Conservation (phyloP, 2,113 vertebrate genomes). For the Ascaphus truei region DNA sequence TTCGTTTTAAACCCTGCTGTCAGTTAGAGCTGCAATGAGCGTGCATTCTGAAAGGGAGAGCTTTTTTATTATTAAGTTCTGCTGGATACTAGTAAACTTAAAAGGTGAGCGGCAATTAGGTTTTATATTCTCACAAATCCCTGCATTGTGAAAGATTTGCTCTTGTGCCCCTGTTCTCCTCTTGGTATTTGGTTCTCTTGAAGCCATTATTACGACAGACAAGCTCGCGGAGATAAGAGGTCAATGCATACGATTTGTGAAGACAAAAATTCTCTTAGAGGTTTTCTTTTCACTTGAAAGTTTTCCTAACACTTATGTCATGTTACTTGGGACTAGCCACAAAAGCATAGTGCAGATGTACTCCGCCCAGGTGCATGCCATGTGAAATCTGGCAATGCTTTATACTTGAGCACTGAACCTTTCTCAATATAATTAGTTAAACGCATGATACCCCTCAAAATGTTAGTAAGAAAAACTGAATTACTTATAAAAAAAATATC, state of each 20-base stretch:
- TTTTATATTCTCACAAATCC: constrained; percentile 15
- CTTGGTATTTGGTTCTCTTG: constrained; percentile 10
- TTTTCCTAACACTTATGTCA: constrained; percentile 33
- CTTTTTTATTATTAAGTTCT: constrained; percentile 31
- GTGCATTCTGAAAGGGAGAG: constrained; percentile 25
- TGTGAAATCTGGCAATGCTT: not conserved
- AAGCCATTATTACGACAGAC: constrained; percentile 31
- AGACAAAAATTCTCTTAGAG: constrained; percentile 35
- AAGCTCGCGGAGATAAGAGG: constrained; percentile 10
- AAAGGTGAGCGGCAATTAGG: constrained; percentile 27
- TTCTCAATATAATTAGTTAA: constrained; percentile 1
- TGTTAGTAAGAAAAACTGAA: not conserved
- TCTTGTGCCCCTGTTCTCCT: constrained; percentile 18
- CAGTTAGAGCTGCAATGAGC: constrained; percentile 2
- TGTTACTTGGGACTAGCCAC: constrained; percentile 34
- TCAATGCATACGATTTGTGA: constrained; percentile 24
- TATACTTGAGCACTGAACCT: not conserved
- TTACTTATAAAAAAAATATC: not conserved
- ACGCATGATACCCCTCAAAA: too few species aligned
- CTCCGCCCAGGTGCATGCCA: constrained; percentile 24
- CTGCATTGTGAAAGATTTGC: constrained; percentile 25
- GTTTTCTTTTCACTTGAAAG: constrained; percentile 28
- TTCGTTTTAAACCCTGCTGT: not conserved
- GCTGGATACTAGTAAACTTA: not conserved
- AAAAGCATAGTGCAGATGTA: constrained; percentile 23